A percentile compares a stretch with the other conserved stretches of the same genome.
phyloP scores from a whole-genome alignment of 2,797 vertebrate genomes.

The Meda fulgida region DNA sequence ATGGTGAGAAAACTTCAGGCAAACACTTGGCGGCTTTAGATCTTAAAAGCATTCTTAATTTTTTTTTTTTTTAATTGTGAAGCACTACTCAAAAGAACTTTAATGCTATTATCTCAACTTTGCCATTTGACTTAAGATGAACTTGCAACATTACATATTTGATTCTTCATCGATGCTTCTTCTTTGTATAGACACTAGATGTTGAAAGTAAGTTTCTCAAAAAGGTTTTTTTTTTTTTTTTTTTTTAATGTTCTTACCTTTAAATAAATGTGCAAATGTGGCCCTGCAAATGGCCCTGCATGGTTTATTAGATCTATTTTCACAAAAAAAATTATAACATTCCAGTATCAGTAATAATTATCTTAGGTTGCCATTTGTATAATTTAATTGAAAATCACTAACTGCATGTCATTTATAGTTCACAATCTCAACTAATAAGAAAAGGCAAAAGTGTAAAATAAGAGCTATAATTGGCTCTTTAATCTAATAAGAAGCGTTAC shows the following conservation, averaged over 20 bases:
- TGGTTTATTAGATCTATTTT: not conserved
- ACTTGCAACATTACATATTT: not conserved
- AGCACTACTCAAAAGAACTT: not conserved
- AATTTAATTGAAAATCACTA: conserved; percentile 31
- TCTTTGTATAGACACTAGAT: not conserved
- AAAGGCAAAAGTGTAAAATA: conserved; percentile 38
- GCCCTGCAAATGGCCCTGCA: too few relatives aligned
- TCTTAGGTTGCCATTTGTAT: conserved; percentile 1
- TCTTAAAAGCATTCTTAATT: not conserved
- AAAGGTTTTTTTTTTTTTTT: too few relatives aligned
- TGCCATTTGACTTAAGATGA: not conserved
- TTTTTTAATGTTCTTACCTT: too few relatives aligned
- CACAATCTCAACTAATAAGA: conserved; percentile 27
- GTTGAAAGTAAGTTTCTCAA: not conserved
- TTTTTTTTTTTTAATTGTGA: not conserved
- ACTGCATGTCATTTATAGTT: conserved; percentile 30
- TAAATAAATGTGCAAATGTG: not conserved
- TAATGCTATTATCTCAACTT: not conserved
- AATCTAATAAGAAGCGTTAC: conserved; percentile 33
- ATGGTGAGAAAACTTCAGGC: conserved; percentile 27
- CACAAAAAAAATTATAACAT: not conserved
- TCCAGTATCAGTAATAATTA: not conserved
- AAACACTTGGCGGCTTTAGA: not conserved
- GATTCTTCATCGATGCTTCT: not conserved
- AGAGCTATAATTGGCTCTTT: conserved; percentile 42